These are phyloP conservation scores for Melanotaenia trifasciata DNA, from an alignment of 2,797 vertebrate genomes.

Conservation along the genomic window DNA sequence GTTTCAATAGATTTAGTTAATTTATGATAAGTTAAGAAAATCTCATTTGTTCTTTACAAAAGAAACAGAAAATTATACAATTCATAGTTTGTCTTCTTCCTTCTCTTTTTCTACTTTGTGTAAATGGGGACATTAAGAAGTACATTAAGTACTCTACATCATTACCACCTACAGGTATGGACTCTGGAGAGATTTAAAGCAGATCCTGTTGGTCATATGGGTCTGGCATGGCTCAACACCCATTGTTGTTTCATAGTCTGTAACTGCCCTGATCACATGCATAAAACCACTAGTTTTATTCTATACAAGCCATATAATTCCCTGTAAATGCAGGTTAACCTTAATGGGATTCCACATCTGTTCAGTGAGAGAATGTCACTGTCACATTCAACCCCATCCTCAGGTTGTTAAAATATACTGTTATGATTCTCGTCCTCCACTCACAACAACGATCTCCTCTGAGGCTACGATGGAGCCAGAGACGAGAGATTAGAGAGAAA, in stretches of 20 bases:
- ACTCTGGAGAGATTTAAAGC: background rate
- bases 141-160: too few species aligned
- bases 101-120: too few species aligned
- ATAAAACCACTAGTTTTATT: background rate
- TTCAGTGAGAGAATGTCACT: conserved; percentile 33
- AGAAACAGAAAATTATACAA: too few species aligned
- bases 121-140: too few species aligned
- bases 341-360: conserved; percentile 14
- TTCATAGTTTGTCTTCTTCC: too few species aligned
- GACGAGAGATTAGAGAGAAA: conserved; percentile 67
- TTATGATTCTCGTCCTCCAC: conserved; percentile 29
- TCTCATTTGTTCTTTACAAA: too few species aligned
- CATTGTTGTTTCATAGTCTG: background rate
- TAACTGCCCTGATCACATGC: background rate
- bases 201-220: background rate
- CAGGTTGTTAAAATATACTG: conserved; percentile 29
- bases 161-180: background rate
- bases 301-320: background rate
- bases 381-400: conserved; percentile 29
- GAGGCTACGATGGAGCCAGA: conserved; percentile 57
- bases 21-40: too few species aligned
- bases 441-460: conserved; percentile 64
- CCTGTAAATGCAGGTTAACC: background rate
- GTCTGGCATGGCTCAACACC: background rate
- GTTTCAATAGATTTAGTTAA: too few species aligned